phyloP scores from a whole-genome alignment of 2,797 vertebrate species.

The Xiphorhynchus erythropygius region DNA sequence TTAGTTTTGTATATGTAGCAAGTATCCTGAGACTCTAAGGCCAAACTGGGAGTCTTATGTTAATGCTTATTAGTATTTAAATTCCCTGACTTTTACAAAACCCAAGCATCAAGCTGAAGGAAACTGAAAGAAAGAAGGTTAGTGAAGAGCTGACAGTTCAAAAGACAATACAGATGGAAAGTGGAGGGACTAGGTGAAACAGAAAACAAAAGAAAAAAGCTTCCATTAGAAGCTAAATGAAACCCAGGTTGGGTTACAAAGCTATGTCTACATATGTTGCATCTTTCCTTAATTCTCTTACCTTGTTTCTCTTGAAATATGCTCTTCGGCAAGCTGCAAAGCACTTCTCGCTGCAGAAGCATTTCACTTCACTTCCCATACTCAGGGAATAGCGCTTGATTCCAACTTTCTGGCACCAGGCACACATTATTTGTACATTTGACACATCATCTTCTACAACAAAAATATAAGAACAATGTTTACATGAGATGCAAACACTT shows the following conservation, averaged over 20 bases:
- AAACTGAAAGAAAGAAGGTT: conserved; percentile 58
- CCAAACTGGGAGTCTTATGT: background rate
- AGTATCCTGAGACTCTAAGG: background rate
- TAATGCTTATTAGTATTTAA: background rate
- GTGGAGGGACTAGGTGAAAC: conserved; percentile 47
- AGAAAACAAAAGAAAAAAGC: conserved; percentile 45
- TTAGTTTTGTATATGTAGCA: background rate
- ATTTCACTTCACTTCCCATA: conserved; percentile 99
- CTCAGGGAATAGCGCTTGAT: conserved; percentile 98
- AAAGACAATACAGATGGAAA: conserved; percentile 63
- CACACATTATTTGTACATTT: conserved; percentile 99
- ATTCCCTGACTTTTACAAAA: conserved; percentile 64
- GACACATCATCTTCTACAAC: conserved; percentile 93
- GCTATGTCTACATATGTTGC: conserved; percentile 14
- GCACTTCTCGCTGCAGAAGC: conserved; percentile 99
- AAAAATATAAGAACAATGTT: conserved; percentile 82
- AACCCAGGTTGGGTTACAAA: conserved; percentile 23
- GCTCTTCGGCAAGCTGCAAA: conserved; percentile 97
- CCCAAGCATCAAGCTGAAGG: conserved; percentile 59
- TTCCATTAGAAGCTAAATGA: conserved; percentile 45
- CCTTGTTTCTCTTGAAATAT: conserved; percentile 99
- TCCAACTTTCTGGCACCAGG: conserved; percentile 99
- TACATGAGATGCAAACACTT: conserved; percentile 76
- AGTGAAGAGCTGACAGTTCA: conserved; percentile 62
- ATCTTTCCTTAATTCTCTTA: conserved; percentile 78